Conservation (phyloP, 92 coral and sea anemone genomes). For the Meandrina meandrites region DNA sequence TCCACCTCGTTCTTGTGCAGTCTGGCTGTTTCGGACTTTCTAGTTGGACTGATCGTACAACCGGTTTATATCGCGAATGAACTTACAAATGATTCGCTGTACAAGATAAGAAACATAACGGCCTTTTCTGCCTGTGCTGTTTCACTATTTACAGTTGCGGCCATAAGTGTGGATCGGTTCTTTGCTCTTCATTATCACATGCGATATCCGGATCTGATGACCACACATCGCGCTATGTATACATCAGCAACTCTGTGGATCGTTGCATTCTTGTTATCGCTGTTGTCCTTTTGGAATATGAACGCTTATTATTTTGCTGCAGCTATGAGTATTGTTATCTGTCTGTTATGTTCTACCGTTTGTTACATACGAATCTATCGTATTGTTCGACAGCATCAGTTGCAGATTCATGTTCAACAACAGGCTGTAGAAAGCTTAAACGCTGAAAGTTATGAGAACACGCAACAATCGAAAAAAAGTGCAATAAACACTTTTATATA, state of each 20-base stretch:
- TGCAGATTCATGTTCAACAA: not conserved
- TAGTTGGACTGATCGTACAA: not conserved
- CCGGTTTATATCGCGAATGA: not conserved
- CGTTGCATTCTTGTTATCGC: not conserved
- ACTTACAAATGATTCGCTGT: not conserved
- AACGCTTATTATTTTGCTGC: not conserved
- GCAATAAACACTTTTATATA: slow-evolving; percentile 17
- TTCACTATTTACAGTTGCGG: not conserved
- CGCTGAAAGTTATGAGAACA: not conserved
- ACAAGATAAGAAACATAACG: not conserved
- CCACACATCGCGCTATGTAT: not conserved
- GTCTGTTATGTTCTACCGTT: not conserved
- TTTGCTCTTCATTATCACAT: slow-evolving; percentile 24
- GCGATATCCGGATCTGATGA: slow-evolving; percentile 5
- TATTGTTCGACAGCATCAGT: not conserved
- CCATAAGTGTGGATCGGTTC: slow-evolving; percentile 24
- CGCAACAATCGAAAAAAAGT: not conserved
- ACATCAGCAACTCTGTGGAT: not conserved
- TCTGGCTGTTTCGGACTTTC: not conserved
- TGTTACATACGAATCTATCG: not conserved
- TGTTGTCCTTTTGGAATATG: not conserved
- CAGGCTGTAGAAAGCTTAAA: not conserved
- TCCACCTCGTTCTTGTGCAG: not conserved
- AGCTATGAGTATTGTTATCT: not conserved
- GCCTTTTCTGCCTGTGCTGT: not conserved